These are phyloP conservation scores for Agrypnia vestita DNA, from an alignment of 1,140 invertebrate species.

Conservation along the genomic window DNA sequence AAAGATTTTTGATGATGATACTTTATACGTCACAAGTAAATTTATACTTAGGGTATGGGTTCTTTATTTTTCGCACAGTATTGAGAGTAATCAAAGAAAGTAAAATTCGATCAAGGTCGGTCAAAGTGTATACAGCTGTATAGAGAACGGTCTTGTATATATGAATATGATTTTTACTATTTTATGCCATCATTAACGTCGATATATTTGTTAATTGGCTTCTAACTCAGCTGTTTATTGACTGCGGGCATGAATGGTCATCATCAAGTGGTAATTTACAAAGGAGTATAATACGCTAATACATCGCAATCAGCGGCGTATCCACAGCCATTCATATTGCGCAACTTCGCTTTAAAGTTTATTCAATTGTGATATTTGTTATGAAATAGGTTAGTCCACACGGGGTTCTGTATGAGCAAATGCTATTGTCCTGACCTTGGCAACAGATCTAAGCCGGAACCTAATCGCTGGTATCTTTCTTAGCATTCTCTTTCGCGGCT, in stretches of 20 bases:
- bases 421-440: slow-evolving; percentile 15
- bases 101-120: no score
- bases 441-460: slow-evolving; percentile 11
- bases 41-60: no score
- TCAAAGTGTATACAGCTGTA: no score
- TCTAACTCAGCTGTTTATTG: slow-evolving; percentile 25
- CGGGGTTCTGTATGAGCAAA: neutral
- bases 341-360: neutral
- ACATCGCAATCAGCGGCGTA: slow-evolving; percentile 7
- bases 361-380: slow-evolving; percentile 6
- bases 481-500: slow-evolving; percentile 25
- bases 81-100: no score
- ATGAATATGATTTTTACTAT: neutral
- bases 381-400: slow-evolving; percentile 13
- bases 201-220: slow-evolving; percentile 19
- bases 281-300: slow-evolving; percentile 6
- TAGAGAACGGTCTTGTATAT: no score
- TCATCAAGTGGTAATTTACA: slow-evolving; percentile 8
- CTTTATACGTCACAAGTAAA: no score
- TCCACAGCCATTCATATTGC: neutral
- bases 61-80: no score
- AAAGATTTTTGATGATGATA: no score
- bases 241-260: slow-evolving; percentile 14
- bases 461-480: slow-evolving; percentile 26
- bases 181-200: slow-evolving; percentile 1